A percentile compares a stretch with the other conserved stretches of the same genome.
Evolutionary conservation across 2,113 vertebrate species (phyloP).

Genomic region (Malaclemys terrapin): DNA sequence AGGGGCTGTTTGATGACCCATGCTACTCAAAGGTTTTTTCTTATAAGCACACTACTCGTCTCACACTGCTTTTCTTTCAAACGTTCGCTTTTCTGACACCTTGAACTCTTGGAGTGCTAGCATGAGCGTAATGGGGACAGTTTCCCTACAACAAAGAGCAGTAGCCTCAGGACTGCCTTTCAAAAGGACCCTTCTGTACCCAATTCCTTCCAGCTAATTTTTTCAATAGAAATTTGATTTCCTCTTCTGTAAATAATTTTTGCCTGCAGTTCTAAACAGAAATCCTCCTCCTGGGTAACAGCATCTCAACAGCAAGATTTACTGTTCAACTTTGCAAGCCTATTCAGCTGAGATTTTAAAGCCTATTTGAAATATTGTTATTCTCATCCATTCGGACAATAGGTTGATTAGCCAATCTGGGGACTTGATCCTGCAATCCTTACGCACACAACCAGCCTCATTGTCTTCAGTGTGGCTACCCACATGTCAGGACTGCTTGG

Average conservation of each 20-base stretch:
- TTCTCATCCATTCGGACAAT: neutral
- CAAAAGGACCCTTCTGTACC: neutral
- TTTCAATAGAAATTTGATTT: neutral
- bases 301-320: neutral
- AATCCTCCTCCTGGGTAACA: neutral
- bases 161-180: neutral
- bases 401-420: neutral
- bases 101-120: neutral
- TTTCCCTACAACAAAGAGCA: fast-evolving
- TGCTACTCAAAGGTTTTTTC: neutral
- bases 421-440: neutral
- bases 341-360: neutral
- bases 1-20: neutral
- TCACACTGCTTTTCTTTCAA: neutral
- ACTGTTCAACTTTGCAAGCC: neutral
- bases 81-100: neutral
- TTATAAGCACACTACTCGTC: fast-evolving
- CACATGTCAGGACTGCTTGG: neutral
- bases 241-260: neutral
- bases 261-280: neutral
- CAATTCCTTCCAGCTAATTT: neutral
- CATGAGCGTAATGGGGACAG: neutral
- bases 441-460: neutral
- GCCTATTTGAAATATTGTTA: neutral
- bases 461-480: neutral